Base-by-base conservation (phyloP, 2,888 invertebrate genomes). In the Mimas tiliae region DNA sequence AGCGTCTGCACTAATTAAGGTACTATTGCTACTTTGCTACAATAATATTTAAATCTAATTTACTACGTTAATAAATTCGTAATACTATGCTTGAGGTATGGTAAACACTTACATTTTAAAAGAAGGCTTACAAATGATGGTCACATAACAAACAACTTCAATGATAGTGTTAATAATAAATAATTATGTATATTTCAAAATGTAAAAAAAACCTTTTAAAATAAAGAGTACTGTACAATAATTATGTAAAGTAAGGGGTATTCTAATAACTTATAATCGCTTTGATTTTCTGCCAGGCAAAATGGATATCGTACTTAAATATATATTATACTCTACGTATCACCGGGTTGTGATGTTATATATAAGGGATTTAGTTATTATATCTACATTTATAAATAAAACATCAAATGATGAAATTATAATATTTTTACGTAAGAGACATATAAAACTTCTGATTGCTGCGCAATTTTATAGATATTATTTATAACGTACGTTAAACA, bases 81-180 rank as follows among this genome's bases (percentile, higher is more conserved):
- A 42, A 19, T 42, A 58, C 58, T 58, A 58, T 9, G 58, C 19
- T 58, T 38, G 16, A 38, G 42, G 55, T 55, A 34, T 58, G 38
- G 58, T 42, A 58, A 58, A 58, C 58, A 58, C 58, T 58, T 58
- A 58, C 58, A 58, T 38, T 58, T 38, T 58, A 19, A 58, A 21
- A 58, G 42, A 19, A 19, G 58, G 42, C 58, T 19, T 9, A 58
- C 12, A 42, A 21, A 58, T 19, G 38, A 55, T 52, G 52, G 27
- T 55, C 38, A 55, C 58, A 58, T 58, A 42, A 58, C 19, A 58
- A 42, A 53, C 34, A 14, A 53, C 27, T 34, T n/a, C 4, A 45
- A n/a, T 27, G 7, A 27, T 27, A 27, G 27, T 27, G 27, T 27
- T 27, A 27, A n/a, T n/a, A 27, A 27, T 27, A 27, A 27, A 27